A percentile compares a stretch with the other conserved stretches of the same genome.
phyloP scores from a whole-genome alignment of 2,888 invertebrate genomes.

The Drosophila affinis region DNA sequence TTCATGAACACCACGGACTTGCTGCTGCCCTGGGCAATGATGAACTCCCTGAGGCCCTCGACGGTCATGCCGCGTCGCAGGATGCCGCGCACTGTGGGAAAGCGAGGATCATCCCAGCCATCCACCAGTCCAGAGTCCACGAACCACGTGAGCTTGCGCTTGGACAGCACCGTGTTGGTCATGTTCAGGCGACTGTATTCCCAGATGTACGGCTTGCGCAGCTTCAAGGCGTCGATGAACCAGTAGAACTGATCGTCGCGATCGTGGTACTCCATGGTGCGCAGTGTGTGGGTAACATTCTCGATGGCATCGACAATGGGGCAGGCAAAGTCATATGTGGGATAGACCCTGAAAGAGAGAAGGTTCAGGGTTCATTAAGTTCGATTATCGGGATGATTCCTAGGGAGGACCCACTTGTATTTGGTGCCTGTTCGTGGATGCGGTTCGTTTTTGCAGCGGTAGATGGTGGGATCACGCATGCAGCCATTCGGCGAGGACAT shows the following conservation, averaged over 20 bases:
- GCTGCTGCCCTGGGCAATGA: constrained; percentile 98
- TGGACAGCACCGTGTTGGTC: constrained; percentile 99
- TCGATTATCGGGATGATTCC: neutral
- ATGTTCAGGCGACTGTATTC: constrained; percentile 98
- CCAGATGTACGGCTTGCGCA: constrained; percentile 97
- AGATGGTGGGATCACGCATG: constrained; percentile 98
- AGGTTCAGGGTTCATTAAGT: neutral
- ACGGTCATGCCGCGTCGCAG: constrained; percentile 98
- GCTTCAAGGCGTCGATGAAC: constrained; percentile 94
- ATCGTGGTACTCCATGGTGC: constrained; percentile 99
- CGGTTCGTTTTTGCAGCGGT: constrained; percentile 97
- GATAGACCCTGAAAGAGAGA: constrained; percentile 92
- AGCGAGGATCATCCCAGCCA: constrained; percentile 99
- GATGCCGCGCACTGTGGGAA: constrained; percentile 99
- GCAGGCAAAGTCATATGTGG: constrained; percentile 99
- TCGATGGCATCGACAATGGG: constrained; percentile 99
- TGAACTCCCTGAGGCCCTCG: constrained; percentile 97
- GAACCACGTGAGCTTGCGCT: constrained; percentile 99
- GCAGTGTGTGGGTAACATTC: constrained; percentile 97
- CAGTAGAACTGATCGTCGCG: constrained; percentile 99
- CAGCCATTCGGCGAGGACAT: constrained; percentile 98
- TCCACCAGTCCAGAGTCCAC: constrained; percentile 97
- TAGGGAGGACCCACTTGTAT: constrained; percentile 90
- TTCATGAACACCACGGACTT: constrained; percentile 99
- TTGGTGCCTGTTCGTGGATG: constrained; percentile 97